Evolutionary conservation across 2,888 invertebrate species (phyloP), one percentile per base, ranked within the genome.

Genomic region (Philereme vetulata): DNA sequence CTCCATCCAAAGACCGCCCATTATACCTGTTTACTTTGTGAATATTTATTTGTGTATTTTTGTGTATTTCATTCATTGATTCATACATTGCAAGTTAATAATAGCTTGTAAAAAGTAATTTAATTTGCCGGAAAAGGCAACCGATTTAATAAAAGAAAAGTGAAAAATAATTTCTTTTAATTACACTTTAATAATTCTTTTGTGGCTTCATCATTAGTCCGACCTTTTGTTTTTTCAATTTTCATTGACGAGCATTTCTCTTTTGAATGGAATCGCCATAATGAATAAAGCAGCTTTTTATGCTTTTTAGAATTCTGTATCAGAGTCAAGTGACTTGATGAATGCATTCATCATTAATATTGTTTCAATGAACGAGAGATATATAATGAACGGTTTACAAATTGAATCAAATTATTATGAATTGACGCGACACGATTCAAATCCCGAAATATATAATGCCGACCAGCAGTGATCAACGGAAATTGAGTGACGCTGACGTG

Each of bases 401-500:
- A 65, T 63, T 64, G 51, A 60, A 56, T 38, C 38, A 51, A 60
- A 51, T 56, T 42, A 45, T 33, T 21, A 32, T 46, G 56, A 56
- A 52, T 56, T 57, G 42, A 51, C 21, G 21, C 21, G 21, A 21
- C 21, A 21, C 46, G 43, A 55, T 52, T 57, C 35, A 51, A 51
- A 55, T 38, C 55, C 48, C 47, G 38, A 51, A 51, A 62, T 51
- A 51, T 62, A 58, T 58, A 58, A 59, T 58, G 62, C 55, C 62
- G 36, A 58, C 60, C 60, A 67, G 56, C 56, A 62, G 68, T 70
- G 70, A 72, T 75, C 72, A 67, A 67, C 72, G 72, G 75, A 75
- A 75, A 78, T 77, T 74, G 76, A 67, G 65, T 65, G 65, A 65
- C 67, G 68, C 52, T 21, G 54, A 55, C 32, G 51, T 51, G 35